phyloP scores from a whole-genome alignment of 2,113 vertebrate genomes.

The Struthidea cinerea region DNA sequence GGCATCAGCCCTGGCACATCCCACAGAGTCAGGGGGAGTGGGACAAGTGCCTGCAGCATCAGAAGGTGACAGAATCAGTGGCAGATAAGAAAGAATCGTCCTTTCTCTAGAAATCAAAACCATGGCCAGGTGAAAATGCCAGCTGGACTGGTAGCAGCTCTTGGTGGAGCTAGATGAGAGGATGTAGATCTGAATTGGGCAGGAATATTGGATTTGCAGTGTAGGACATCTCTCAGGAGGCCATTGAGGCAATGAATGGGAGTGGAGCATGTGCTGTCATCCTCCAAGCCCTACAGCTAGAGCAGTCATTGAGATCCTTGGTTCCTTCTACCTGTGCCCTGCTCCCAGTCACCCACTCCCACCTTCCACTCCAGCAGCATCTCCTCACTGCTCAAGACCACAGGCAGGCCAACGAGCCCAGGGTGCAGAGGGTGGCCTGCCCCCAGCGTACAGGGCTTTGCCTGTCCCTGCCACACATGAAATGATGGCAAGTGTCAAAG shows the following conservation, averaged over 20 bases:
- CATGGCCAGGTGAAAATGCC: not conserved
- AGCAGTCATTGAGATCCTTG: not conserved
- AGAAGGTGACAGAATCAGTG: not conserved
- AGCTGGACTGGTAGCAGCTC: not conserved
- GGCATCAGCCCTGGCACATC: not conserved
- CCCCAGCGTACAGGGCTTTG: rapidly evolving
- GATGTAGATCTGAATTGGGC: not conserved
- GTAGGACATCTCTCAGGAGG: not conserved
- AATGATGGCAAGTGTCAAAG: not conserved
- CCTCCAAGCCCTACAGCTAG: not conserved
- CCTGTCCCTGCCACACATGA: not conserved
- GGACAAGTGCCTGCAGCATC: not conserved
- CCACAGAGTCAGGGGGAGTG: not conserved
- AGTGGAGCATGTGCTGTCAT: not conserved
- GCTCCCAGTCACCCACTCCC: not conserved
- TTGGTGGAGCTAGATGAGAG: not conserved
- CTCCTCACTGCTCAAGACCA: not conserved
- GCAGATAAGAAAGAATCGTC: not conserved
- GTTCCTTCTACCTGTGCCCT: not conserved
- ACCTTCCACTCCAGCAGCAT: not conserved
- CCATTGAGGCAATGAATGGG: not conserved
- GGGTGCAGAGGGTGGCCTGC: not conserved
- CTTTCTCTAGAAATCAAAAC: not conserved
- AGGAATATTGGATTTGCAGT: not conserved
- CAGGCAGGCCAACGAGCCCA: not conserved